These are phyloP conservation scores for Sialis fuliginosa DNA, from an alignment of 2,888 invertebrate species.

Conservation along the genomic window DNA sequence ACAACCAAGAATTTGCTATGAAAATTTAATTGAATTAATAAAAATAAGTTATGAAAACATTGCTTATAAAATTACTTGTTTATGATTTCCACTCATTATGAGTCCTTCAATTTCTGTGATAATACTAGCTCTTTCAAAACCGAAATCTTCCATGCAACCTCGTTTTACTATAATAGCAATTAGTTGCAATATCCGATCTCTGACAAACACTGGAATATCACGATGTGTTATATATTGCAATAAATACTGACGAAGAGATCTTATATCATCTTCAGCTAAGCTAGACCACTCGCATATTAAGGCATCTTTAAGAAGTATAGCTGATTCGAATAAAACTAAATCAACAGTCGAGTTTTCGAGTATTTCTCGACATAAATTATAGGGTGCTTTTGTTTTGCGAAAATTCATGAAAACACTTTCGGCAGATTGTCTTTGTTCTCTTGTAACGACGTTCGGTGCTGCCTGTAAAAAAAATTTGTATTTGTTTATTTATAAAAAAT, in stretches of 20 bases:
- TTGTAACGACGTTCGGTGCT: conserved; percentile 55
- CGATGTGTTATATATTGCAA: conserved; percentile 57
- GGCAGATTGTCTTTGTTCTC: conserved; percentile 65
- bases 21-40: conserved; percentile 9
- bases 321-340: conserved; percentile 78
- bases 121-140: conserved; percentile 45
- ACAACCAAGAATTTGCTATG: conserved; percentile 67
- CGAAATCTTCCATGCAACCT: conserved; percentile 57
- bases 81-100: conserved; percentile 46
- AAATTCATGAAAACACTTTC: conserved; percentile 68
- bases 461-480: conserved; percentile 34
- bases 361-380: conserved; percentile 60
- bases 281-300: conserved; percentile 71
- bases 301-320: conserved; percentile 62
- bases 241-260: conserved; percentile 57
- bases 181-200: conserved; percentile 54
- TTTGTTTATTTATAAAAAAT: conserved; percentile 8
- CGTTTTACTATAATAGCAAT: conserved; percentile 80
- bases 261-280: conserved; percentile 47
- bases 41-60: not conserved
- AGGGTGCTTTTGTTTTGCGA: conserved; percentile 64
- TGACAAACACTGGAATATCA: conserved; percentile 54
- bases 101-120: conserved; percentile 59
- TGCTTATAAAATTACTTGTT: conserved; percentile 29
- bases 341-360: conserved; percentile 53